A percentile compares a stretch with the other conserved stretches of the same genome.
Evolutionary conservation across 2,888 invertebrate species (phyloP).

Genomic region (Thecocarcelia acutangulata): DNA sequence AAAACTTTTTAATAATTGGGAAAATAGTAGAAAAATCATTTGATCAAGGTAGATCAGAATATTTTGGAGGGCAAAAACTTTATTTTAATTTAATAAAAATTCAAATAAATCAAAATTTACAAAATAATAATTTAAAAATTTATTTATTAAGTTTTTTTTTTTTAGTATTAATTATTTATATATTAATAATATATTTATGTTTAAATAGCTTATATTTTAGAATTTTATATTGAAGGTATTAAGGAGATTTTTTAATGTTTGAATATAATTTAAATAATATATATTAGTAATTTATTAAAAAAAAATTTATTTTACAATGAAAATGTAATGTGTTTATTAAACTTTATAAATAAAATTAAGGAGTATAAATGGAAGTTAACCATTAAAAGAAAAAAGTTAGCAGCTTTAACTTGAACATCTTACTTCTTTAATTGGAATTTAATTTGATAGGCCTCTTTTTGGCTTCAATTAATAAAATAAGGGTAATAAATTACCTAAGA

Average conservation of each 20-base stretch:
- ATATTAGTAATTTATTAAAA: conserved; percentile 77
- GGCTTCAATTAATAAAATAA: conserved; percentile 82
- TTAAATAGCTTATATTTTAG: conserved; percentile 82
- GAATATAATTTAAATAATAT: conserved; percentile 76
- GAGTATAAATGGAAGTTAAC: conserved; percentile 75
- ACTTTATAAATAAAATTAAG: conserved; percentile 81
- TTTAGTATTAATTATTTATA: too few relatives aligned
- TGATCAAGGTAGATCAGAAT: too few relatives aligned
- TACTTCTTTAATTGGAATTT: conserved; percentile 84
- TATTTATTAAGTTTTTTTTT: too few relatives aligned
- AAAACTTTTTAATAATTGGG: too few relatives aligned
- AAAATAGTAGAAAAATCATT: too few relatives aligned
- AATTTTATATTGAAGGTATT: conserved; percentile 82
- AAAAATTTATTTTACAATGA: conserved; percentile 84
- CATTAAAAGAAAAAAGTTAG: conserved; percentile 84
- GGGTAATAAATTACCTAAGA: conserved; percentile 78
- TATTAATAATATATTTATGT: too few relatives aligned
- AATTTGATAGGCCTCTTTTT: conserved; percentile 84
- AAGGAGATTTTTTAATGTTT: conserved; percentile 77
- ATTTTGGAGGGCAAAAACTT: too few relatives aligned
- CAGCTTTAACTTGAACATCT: conserved; percentile 83
- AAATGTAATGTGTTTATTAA: conserved; percentile 86
- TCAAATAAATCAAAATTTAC: too few relatives aligned
- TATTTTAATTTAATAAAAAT: too few relatives aligned
- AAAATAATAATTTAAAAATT: too few relatives aligned